Evolutionary conservation across 2,113 vertebrate genomes (phyloP).

Genomic region (Alethe diademata): DNA sequence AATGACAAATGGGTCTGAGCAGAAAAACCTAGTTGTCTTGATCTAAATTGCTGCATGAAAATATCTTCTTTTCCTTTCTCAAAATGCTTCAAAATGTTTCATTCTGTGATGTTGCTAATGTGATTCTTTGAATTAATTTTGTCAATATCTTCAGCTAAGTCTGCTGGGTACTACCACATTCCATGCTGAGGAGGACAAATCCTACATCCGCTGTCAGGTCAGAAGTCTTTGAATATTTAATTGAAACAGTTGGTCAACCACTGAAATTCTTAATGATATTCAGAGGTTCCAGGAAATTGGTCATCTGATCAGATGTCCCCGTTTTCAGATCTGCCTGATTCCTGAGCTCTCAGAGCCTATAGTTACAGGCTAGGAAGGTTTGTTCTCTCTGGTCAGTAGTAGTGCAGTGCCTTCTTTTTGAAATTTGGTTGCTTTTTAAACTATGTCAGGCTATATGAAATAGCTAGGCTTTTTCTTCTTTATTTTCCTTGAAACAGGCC

Average conservation of each 20-base stretch:
- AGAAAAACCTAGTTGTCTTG: neutral
- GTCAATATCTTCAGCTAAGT: neutral
- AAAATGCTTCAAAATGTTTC: neutral
- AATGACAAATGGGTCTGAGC: neutral
- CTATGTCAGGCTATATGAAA: neutral
- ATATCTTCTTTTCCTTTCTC: neutral
- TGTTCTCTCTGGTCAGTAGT: neutral
- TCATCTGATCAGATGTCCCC: neutral
- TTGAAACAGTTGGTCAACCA: neutral
- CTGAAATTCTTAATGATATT: slow-evolving; percentile 26
- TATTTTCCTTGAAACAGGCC: neutral
- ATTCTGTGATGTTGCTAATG: neutral
- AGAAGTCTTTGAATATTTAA: neutral
- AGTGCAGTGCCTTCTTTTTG: neutral
- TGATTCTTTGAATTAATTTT: neutral
- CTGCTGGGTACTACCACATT: neutral
- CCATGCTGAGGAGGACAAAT: neutral
- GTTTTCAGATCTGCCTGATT: neutral
- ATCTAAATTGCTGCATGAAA: neutral
- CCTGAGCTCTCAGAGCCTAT: neutral
- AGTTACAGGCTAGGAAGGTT: neutral
- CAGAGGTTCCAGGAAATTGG: neutral
- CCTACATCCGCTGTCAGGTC: neutral
- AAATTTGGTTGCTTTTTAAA: neutral
- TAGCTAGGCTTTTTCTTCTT: neutral